Evolutionary conservation across 1,140 invertebrate genomes (phyloP).

Genomic region (Neodiprion pinetum): DNA sequence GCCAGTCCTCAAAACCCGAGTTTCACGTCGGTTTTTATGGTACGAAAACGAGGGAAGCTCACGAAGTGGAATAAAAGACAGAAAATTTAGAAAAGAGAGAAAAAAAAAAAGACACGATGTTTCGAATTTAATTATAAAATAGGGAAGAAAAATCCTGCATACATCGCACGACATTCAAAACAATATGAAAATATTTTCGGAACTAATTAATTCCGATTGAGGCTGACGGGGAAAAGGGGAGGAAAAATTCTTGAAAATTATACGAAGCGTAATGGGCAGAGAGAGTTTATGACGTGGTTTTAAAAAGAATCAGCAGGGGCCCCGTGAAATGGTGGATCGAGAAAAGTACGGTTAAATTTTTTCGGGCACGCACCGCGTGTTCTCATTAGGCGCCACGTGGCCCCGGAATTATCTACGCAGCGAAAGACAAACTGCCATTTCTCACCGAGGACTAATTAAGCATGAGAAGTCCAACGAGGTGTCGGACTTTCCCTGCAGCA

Average conservation of each 20-base stretch:
- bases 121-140: too few relatives aligned
- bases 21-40: neutral
- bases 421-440: constrained; percentile 42
- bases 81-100: too few relatives aligned
- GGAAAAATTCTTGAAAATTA: too few relatives aligned
- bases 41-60: too few relatives aligned
- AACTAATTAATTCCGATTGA: too few relatives aligned
- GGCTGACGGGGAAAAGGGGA: too few relatives aligned
- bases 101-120: too few relatives aligned
- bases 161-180: too few relatives aligned
- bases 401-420: constrained; percentile 49
- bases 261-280: too few relatives aligned
- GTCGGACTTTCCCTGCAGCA: constrained; percentile 20
- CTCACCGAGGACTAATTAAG: constrained; percentile 50
- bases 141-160: too few relatives aligned
- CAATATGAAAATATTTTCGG: too few relatives aligned
- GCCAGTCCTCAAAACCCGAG: neutral
- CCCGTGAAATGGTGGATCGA: neutral
- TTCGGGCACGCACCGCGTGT: constrained; percentile 26
- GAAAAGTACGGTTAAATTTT: neutral
- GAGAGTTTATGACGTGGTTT: neutral
- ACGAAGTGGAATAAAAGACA: too few relatives aligned
- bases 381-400: constrained; percentile 54
- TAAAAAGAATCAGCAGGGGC: neutral
- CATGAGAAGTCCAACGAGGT: constrained; percentile 41